Conservation (phyloP, 1,140 invertebrate genomes). For the Leptinotarsa defecta region DNA sequence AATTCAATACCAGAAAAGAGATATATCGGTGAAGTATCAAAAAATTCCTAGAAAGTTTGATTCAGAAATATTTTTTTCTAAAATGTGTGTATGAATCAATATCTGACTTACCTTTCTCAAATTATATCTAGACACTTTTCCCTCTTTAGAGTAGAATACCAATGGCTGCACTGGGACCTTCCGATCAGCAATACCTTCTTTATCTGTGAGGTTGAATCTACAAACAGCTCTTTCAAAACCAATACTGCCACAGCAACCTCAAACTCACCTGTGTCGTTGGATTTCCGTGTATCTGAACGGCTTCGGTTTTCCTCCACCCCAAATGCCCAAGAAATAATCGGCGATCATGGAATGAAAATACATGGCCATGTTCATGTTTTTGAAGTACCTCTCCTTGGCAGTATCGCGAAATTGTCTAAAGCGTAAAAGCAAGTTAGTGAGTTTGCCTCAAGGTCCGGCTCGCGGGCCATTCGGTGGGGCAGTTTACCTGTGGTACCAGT, state of each 20-base stretch:
- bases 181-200: constrained; percentile 90
- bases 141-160: constrained; percentile 90
- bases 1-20: not conserved
- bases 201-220: constrained; percentile 82
- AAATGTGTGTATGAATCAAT: not conserved
- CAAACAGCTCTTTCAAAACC: not conserved
- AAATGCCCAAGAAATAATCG: constrained; percentile 96
- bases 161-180: constrained; percentile 95
- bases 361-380: constrained; percentile 93
- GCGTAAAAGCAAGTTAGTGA: too few relatives aligned
- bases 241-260: too few relatives aligned
- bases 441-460: too few relatives aligned
- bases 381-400: constrained; percentile 93
- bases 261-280: constrained; percentile 76
- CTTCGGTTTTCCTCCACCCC: constrained; percentile 92
- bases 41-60: too few relatives aligned
- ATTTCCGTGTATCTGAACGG: constrained; percentile 97
- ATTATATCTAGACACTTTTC: constrained; percentile 83
- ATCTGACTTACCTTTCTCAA: constrained; percentile 72
- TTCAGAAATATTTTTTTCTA: too few relatives aligned
- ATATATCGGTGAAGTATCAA: too few relatives aligned
- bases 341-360: constrained; percentile 97
- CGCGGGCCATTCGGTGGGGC: not conserved
- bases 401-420: constrained; percentile 89
- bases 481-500: constrained; percentile 83